Conservation (phyloP, 1,140 invertebrate species). For the Drosophila auraria region DNA sequence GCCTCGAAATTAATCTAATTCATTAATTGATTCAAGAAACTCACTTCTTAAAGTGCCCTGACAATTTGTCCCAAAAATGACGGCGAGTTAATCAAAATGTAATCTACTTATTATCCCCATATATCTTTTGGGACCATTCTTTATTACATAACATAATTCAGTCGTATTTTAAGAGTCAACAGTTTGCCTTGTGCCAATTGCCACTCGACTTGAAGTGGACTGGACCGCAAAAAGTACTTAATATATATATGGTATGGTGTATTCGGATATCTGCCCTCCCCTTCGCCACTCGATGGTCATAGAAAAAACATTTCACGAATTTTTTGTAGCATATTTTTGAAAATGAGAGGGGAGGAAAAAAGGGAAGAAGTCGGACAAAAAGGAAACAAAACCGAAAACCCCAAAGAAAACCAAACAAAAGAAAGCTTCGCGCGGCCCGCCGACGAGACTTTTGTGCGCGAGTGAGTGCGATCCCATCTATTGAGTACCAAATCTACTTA, state of each 20-base stretch:
- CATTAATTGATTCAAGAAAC: neutral
- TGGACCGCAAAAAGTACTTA: conserved; percentile 48
- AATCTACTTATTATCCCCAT: conserved; percentile 15
- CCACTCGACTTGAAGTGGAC: conserved; percentile 61
- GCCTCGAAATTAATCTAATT: neutral
- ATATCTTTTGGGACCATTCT: conserved; percentile 29
- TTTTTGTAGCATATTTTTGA: conserved; percentile 27
- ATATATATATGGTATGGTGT: neutral
- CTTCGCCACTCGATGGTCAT: conserved; percentile 58
- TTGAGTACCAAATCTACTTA: conserved; percentile 77
- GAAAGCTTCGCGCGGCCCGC: conserved; percentile 73
- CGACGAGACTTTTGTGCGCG: conserved; percentile 60
- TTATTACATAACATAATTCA: conserved; percentile 67
- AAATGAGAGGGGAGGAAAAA: conserved; percentile 3
- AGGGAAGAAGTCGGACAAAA: neutral
- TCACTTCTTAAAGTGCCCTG: neutral
- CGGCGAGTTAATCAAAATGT: conserved; percentile 18
- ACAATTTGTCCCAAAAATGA: conserved; percentile 3
- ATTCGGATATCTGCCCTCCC: conserved; percentile 12
- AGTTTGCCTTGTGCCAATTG: conserved; percentile 53
- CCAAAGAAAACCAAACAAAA: conserved; percentile 62
- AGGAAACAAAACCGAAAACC: conserved; percentile 25
- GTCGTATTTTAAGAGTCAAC: conserved; percentile 10
- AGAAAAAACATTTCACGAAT: conserved; percentile 60
- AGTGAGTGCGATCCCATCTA: conserved; percentile 52